Base-by-base conservation (phyloP, 2,113 vertebrate genomes). In the Poeciliopsis retropinna region DNA sequence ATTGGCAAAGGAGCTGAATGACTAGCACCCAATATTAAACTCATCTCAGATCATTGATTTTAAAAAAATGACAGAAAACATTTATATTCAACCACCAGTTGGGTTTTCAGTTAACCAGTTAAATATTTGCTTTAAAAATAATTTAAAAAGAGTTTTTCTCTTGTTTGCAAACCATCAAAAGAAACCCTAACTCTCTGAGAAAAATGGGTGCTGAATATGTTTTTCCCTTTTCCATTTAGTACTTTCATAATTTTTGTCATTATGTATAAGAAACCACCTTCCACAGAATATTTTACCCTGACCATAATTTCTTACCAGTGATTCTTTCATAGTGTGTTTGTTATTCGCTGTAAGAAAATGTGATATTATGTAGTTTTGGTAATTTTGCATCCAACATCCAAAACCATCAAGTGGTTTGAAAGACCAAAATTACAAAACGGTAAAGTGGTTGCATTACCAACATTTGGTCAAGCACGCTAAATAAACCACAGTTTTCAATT, bases 41-140 rank as follows among this genome's bases (percentile, higher is more conserved):
- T 57, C 30, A 67, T 60, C 11, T 68, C 57, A 68, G 54, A 67
- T 61, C 60, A 10, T 27, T 60, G 25, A 57, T 44, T 57, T n/a
- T 9, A 61, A 61, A 31, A 19, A 10, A 31, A 60, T 57, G 7
- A 17, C n/a, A 15, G n/a, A 5, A n/a, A 63, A 28, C 30, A 8
- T 29, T 22, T 28, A 6, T 3, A 17, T 73, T 73, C 3, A 47
- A 71, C n/a, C 10, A 39, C 13, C 0, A n/a, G 27, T 29, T 60
- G 39, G 57, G 66, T 65, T 67, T 27, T 57, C 3, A 64, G 11
- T 61, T 28, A n/a, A 34, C 32, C 30, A 19, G 76, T 39, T 29
- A 39, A 64, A 37, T 13, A 14, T 28, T 75, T 30, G 15, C 57
- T 12, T 15, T 14, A 34, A 78, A 5, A 32, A 32, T 32, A 32